Evolutionary conservation across 2,888 invertebrate genomes (phyloP), one percentile per base, ranked within the genome.

Genomic region (Camptogramma bilineatum): DNA sequence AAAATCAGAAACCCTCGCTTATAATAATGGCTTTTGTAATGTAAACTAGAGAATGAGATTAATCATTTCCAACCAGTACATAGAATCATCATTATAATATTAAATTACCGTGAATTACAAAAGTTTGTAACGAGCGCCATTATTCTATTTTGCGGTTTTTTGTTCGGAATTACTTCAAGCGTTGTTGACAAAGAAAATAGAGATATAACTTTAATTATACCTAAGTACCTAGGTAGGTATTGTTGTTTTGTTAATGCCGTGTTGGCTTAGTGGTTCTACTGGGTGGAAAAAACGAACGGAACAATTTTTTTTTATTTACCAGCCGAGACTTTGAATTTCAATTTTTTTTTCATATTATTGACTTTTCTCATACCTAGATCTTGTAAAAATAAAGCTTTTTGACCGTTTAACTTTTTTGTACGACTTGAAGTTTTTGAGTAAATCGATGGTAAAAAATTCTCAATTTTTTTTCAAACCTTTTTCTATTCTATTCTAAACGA

Each of bases 81-180:
- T 10, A 44, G 8, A 9, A 39, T 39, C 44, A 44, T 44, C 44
- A 44, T 44, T 44, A 44, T 17, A 44, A 17, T 44, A 44, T 44
- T 44, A 44, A 44, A 44, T 44, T 44, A 17, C 34, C 52, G 17
- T 44, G 44, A 44, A 44, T 44, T 44, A 44, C 44, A 44, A 24
- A 50, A 50, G 24, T 44, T 39, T 13, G 13, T 44, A 44, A 17
- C 44, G 16, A 17, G 16, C 13, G 16, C 17, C 44, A 44, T 44
- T 44, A 44, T 44, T 44, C 16, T 44, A 44, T 44, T 39, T 8
- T 17, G 44, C 17, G 44, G 44, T 44, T 16, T 28, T 39, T 39
- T 31, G 16, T 17, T 16, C 17, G 8, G 16, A 17, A 44, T 17
- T 17, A 17, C 16, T n/a, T 42, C 44, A 44, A 8, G 44, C 17